Evolutionary conservation across 2,113 vertebrate genomes (phyloP).

Genomic region (Oryzias celebensis): DNA sequence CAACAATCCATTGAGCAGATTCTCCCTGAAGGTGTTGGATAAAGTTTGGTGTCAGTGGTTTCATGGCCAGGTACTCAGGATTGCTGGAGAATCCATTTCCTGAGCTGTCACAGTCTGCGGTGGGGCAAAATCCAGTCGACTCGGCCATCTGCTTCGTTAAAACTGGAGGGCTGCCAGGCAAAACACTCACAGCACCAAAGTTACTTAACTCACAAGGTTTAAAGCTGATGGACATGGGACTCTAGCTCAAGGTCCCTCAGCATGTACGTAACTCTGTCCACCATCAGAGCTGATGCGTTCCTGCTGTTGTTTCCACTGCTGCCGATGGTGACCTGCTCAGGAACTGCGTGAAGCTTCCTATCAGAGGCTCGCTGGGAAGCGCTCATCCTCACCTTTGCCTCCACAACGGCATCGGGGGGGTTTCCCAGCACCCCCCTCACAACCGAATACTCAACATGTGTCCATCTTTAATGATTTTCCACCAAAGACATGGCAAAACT

Average conservation of each 20-base stretch:
- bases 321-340: constrained; percentile 1
- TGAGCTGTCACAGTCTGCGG: not conserved
- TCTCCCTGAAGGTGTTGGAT: not conserved
- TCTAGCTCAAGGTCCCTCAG: not conserved
- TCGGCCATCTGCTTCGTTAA: not conserved
- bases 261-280: not conserved
- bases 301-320: not conserved
- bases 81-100: not conserved
- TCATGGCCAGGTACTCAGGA: not conserved
- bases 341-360: constrained; percentile 1
- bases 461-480: too few species aligned
- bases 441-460: too few species aligned
- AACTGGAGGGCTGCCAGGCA: constrained; percentile 2
- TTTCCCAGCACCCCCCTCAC: too few species aligned
- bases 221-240: not conserved
- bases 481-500: too few species aligned
- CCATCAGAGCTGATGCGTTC: not conserved
- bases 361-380: not conserved
- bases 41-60: not conserved
- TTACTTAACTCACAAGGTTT: not conserved
- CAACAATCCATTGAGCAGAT: not conserved
- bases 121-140: not conserved
- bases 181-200: constrained; percentile 3
- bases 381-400: not conserved
- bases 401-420: too few species aligned